Percentiles rank a stretch among this genome's conserved stretches.
These are phyloP conservation scores for Tenebrio molitor DNA, from an alignment of 1,140 invertebrate species.

Conservation along the genomic window DNA sequence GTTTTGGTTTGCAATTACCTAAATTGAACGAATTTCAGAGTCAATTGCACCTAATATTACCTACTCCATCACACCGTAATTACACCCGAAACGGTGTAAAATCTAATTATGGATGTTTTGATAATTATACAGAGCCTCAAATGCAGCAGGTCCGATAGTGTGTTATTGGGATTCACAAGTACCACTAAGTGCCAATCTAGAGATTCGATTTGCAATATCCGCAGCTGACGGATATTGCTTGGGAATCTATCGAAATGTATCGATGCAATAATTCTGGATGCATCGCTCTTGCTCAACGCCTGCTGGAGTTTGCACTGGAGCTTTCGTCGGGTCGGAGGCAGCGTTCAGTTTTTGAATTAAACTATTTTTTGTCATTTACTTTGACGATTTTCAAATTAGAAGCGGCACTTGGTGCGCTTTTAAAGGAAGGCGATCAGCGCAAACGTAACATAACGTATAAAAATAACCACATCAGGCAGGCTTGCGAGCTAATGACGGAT, in stretches of 20 bases:
- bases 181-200: slow-evolving; percentile 42
- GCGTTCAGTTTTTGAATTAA: too few relatives aligned
- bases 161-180: slow-evolving; percentile 38
- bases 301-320: too few relatives aligned
- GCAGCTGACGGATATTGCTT: slow-evolving; percentile 41
- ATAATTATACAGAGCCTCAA: slow-evolving; percentile 28
- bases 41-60: slow-evolving; percentile 7
- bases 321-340: too few relatives aligned
- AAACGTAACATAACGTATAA: neutral
- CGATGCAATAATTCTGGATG: neutral
- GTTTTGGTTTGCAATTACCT: neutral
- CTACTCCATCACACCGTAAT: slow-evolving; percentile 13
- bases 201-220: slow-evolving; percentile 44
- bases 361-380: too few relatives aligned
- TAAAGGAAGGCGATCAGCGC: neutral
- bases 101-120: slow-evolving; percentile 31
- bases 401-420: neutral
- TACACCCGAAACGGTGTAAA: slow-evolving; percentile 14
- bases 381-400: too few relatives aligned
- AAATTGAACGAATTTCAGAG: neutral
- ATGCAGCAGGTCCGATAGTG: slow-evolving; percentile 19
- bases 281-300: neutral
- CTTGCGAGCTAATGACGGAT: neutral
- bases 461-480: neutral
- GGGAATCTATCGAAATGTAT: slow-evolving; percentile 15